These are phyloP conservation scores for Nomada flava DNA, from an alignment of 2,888 invertebrate genomes.

Conservation along the genomic window DNA sequence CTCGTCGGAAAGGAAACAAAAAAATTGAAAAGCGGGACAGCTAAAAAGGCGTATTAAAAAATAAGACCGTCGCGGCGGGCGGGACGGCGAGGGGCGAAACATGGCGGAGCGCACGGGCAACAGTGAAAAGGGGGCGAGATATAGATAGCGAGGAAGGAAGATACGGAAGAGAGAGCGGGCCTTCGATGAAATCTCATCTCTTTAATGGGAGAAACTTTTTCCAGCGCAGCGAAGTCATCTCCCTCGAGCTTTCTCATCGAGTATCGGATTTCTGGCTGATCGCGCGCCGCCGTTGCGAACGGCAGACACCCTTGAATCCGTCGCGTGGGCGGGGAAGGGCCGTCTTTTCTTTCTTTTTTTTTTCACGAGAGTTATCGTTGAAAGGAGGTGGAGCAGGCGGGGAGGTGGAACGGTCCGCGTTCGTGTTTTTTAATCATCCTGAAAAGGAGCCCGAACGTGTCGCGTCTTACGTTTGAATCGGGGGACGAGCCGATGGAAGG, in stretches of 20 bases:
- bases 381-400: constrained; percentile 21
- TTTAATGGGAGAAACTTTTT: constrained; percentile 71
- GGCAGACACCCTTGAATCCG: constrained; percentile 55
- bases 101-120: constrained; percentile 30
- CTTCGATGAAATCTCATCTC: constrained; percentile 73
- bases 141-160: constrained; percentile 8
- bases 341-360: neutral
- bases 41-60: constrained; percentile 61
- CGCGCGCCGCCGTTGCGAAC: constrained; percentile 52
- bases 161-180: constrained; percentile 26
- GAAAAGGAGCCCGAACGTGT: constrained; percentile 45
- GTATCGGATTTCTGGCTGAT: constrained; percentile 72
- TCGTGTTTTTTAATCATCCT: constrained; percentile 64
- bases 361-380: constrained; percentile 35
- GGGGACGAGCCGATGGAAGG: constrained; percentile 30
- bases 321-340: neutral
- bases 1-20: constrained; percentile 41
- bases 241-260: constrained; percentile 67
- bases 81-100: neutral
- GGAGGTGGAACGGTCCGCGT: constrained; percentile 1
- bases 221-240: constrained; percentile 60
- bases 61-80: constrained; percentile 25
- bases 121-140: constrained; percentile 20
- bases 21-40: constrained; percentile 60
- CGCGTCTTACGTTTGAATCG: constrained; percentile 66